These are phyloP conservation scores for Blastomussa wellsi DNA, from an alignment of 92 coral and sea anemone genomes.

Conservation along the genomic window DNA sequence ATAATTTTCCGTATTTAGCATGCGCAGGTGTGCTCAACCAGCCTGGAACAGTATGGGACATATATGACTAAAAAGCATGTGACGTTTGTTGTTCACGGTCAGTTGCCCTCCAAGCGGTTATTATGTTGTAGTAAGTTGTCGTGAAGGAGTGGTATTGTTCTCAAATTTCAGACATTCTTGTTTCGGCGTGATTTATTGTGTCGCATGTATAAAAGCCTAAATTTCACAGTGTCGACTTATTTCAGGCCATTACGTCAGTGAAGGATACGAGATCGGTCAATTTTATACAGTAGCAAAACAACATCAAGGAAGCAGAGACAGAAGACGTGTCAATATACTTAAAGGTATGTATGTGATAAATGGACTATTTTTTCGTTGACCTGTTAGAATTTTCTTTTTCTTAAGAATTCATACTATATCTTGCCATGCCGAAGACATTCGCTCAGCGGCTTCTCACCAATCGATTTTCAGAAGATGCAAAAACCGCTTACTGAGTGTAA, in stretches of 20 bases:
- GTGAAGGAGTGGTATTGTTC: constrained; percentile 28
- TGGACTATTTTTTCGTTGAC: neutral
- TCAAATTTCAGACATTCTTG: constrained; percentile 18
- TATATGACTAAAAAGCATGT: neutral
- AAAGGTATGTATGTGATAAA: constrained; percentile 1
- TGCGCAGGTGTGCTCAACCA: neutral
- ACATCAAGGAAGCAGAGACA: neutral
- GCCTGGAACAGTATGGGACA: neutral
- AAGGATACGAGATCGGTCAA: neutral
- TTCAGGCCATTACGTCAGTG: constrained; percentile 26
- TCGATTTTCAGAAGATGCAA: neutral
- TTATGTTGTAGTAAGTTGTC: neutral
- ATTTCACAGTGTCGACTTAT: neutral
- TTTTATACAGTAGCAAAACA: neutral
- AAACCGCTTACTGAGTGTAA: neutral
- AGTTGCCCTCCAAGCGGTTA: constrained; percentile 5
- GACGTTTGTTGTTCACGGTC: neutral
- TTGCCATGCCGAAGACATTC: neutral
- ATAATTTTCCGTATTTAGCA: neutral
- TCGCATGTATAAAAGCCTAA: neutral
- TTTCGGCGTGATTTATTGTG: constrained; percentile 20
- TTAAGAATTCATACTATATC: neutral
- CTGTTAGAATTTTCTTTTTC: neutral
- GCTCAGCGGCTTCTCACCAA: neutral
- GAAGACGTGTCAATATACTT: neutral